Evolutionary conservation across 2,888 invertebrate species (phyloP), one percentile per base, ranked within the genome.

Genomic region (Pandemis cinnamomeana): DNA sequence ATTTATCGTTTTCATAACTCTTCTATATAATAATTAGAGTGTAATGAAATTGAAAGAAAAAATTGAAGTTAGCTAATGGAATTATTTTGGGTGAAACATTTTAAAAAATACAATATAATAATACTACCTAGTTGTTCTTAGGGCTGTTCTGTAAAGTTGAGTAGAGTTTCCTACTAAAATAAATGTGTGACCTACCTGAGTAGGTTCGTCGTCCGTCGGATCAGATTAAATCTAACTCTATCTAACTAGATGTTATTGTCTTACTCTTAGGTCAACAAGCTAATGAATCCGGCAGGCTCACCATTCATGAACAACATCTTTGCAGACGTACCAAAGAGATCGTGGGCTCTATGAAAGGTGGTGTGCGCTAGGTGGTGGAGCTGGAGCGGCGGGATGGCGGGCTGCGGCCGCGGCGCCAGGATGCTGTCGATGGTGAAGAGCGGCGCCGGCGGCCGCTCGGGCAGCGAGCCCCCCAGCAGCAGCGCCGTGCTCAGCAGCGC

Each of bases 381-480:
- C 81, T 91, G 92, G 77, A 95, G 93, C 77, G 95, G 95, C 58
- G 95, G 95, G 75, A 95, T 91, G 70, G 95, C 94, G 63, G 95
- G 95, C 78, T 94, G 95, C 66, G 96, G 96, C 74, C 96, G 93
- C 70, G 97, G 97, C 66, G 97, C 97, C 87, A 98, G 93, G 82
- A 98, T 97, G 91, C 97, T 97, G 91, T 98, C 98, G 84, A 98
- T 98, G 82, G 97, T 98, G 89, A 98, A 98, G 77, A 97, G 95
- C 92, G 83, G 95, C 92, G 91, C 89, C 80, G 90, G 87, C 91
- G 94, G 91, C 82, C 94, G 83, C 92, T 94, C 83, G 82, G 93
- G 91, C 83, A 94, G 81, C 88, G 89, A 75, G 83, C 91, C 91
- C 82, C 93, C 92, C 87, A 94, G 90, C 88, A 93, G 92, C 90